Percentiles rank a stretch among this genome's conserved stretches.
Evolutionary conservation across 2,888 invertebrate genomes (phyloP).

Genomic region (Sesia bembeciformis): DNA sequence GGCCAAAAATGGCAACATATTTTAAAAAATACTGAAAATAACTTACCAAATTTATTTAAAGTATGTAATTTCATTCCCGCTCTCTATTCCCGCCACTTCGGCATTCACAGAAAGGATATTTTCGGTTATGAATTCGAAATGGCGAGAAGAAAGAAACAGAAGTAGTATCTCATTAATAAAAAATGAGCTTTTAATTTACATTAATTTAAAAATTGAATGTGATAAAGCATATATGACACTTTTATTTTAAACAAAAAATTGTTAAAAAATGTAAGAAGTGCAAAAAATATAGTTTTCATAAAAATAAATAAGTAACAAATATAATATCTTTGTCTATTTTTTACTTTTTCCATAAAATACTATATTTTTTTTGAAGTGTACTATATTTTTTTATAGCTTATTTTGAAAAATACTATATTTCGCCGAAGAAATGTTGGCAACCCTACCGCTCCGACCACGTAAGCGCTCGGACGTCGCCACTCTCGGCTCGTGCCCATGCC

Average conservation of each 20-base stretch:
- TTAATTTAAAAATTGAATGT: no score
- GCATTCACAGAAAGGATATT: slow-evolving; percentile 12
- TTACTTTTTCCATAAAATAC: not conserved
- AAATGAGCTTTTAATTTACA: no score
- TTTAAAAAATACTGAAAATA: no score
- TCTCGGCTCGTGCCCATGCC: no score
- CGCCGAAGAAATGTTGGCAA: not conserved
- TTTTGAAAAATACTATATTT: not conserved
- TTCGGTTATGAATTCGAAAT: slow-evolving; percentile 12
- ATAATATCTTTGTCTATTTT: not conserved
- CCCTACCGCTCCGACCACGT: not conserved
- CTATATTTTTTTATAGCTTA: not conserved
- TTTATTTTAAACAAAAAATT: not conserved
- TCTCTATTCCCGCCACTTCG: slow-evolving; percentile 8
- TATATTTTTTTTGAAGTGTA: not conserved
- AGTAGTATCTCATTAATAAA: no score
- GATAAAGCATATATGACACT: no score
- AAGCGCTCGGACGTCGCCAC: no score
- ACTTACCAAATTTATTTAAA: no score
- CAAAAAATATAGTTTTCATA: slow-evolving; percentile 1
- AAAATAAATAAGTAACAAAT: not conserved
- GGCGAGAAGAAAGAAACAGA: slow-evolving; percentile 11
- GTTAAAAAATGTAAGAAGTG: not conserved
- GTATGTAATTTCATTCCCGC: no score
- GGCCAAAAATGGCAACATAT: no score